Base-by-base conservation (phyloP, 2,888 invertebrate genomes). In the Tachystola acroxantha region DNA sequence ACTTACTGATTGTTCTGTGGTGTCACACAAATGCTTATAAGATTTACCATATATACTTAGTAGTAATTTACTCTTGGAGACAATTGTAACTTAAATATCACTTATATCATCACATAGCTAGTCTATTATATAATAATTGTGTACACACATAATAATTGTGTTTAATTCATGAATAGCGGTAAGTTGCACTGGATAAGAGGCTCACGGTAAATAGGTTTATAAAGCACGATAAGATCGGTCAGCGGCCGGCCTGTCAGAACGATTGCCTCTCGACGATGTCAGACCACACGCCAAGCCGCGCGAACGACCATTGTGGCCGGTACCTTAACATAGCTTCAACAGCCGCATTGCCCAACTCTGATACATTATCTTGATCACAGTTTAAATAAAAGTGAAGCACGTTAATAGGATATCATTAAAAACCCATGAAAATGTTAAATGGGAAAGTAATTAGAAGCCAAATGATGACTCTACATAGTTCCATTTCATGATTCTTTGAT, bases 211-310 rank as follows among this genome's bases (percentile, higher is more conserved):
- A 71, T 68, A 68, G 61, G 64, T 64, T 67, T 65, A 65, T 64
- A 65, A 62, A 66, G 45, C 48, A 53, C 56, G 75, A 77, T 80
- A 76, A 64, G 60, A 77, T 77, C 80, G 43, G 40, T 52, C 56
- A 57, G 46, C 43, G 45, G 27, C 5, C 9, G 2, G 41, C 53
- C 68, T 71, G 73, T 77, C 78, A 64, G 68, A 64, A 53, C 64
- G 70, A 70, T 76, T 66, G 63, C 56, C 60, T 61, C 59, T 51
- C 42, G 33, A 36, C 50, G 52, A 59, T 48, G 59, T 42, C 49
- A 53, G 73, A 77, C 78, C 79, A 79, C 80, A 77, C 76, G 74
- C 71, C 64, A 65, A 53, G 65, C 43, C 42, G 47, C 42, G 48
- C 49, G 46, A 53, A 46, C 52, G 45, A 45, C 50, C 41, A 50